Base-by-base conservation (phyloP, 2,113 vertebrate species). In the Malaclemys terrapin region DNA sequence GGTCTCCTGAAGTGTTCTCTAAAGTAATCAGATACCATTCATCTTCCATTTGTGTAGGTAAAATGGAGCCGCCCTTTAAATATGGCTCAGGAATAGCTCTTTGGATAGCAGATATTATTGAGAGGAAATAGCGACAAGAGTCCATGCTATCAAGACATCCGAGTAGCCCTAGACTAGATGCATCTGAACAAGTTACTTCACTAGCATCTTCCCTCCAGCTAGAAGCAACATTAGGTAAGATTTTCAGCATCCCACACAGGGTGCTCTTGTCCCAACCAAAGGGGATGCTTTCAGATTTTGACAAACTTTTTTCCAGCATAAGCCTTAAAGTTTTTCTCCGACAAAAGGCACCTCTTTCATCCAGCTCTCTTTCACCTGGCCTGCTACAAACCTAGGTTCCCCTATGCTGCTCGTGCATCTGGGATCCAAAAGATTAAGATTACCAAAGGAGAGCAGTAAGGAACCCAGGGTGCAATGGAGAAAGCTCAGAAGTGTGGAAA, bases 1-100 rank as follows among this genome's bases (percentile, higher is more conserved):
- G 31, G 16, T 45, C 56, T 59, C 38, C 9, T 45, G 27, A 45
- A 83, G 38, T 29, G 54, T 42, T 82, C 45, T 82, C 54, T 45
- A 11, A 59, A 31, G 42, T 31, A 14, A 83, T 79, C 62, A 90
- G 22, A 86, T 95, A 95, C 94, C 93, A 89, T 92, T 97, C 96
- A 92, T 92, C 93, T 91, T 93, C 85, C 90, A 84, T 1, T 4
- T 84, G 62, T 84, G 84, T 6, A 88, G 93, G 88, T 92, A 93
- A 79, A 82, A 49, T 89, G 79, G 88, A 96, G 84, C 87, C 84
- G 88, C 95, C 85, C 1, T 0, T 52, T 75, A 80, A 6, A 49
- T 3, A 80, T 93, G 88, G 91, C 87, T 49, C 47, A 19, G 29
- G n/a, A 72, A 38, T 50, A 56, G 85, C 4, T 35, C 88, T 93